These are phyloP conservation scores for Junco hyemalis DNA, from an alignment of 2,113 vertebrate species.

Conservation along the genomic window DNA sequence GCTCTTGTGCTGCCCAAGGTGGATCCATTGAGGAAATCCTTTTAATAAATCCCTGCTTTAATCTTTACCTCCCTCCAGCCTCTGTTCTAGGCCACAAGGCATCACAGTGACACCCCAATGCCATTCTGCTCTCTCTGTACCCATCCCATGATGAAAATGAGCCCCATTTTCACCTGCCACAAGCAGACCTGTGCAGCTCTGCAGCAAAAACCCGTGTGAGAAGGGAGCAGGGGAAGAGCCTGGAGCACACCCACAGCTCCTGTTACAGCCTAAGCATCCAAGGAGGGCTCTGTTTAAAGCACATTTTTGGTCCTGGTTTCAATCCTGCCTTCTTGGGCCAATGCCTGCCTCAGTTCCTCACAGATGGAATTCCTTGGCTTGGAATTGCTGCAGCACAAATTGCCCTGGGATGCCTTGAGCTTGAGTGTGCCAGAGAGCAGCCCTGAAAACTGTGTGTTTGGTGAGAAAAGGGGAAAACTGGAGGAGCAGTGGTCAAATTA, in stretches of 20 bases:
- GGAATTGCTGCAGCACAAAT: background rate
- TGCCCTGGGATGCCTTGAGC: background rate
- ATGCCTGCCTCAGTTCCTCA: background rate
- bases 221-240: background rate
- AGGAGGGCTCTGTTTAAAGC: background rate
- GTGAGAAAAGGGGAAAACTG: background rate
- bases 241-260: background rate
- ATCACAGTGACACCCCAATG: accelerated
- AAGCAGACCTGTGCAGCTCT: background rate
- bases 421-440: too few relatives aligned
- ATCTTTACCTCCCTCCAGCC: background rate
- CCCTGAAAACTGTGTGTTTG: background rate
- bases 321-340: background rate
- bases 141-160: background rate
- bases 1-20: background rate
- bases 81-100: background rate
- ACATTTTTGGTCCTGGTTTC: background rate
- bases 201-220: background rate
- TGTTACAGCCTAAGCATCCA: accelerated
- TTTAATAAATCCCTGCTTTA: background rate
- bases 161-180: background rate
- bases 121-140: background rate
- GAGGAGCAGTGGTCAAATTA: accelerated
- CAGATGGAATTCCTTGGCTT: background rate
- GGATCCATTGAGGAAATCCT: background rate